Percentiles rank a stretch among this genome's conserved stretches.
Conservation (phyloP, 2,113 vertebrate genomes). For the Apeltes quadracus region DNA sequence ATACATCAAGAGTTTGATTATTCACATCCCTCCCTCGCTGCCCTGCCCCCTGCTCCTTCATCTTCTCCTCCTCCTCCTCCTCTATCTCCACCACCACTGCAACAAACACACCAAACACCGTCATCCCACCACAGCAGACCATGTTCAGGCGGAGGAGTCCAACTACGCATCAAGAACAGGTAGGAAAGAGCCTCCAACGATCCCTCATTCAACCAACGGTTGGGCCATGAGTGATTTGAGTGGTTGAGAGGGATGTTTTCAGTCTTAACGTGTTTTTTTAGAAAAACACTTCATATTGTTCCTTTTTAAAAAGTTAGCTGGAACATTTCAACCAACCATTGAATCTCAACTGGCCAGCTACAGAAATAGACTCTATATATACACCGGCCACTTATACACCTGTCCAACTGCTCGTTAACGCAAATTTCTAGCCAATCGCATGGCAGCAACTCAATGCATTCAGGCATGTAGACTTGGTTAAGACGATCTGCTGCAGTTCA, state of each 20-base stretch:
- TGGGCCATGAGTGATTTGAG: too few relatives aligned
- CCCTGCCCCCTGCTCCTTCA: conserved; percentile 22
- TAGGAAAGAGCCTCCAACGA: conserved; percentile 7
- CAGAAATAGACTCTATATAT: too few relatives aligned
- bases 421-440: too few relatives aligned
- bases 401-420: too few relatives aligned
- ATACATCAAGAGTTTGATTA: conserved; percentile 51
- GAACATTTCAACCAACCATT: neutral
- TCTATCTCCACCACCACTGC: neutral
- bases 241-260: too few relatives aligned
- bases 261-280: too few relatives aligned
- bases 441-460: too few relatives aligned
- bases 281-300: too few relatives aligned
- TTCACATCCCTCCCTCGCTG: conserved; percentile 15
- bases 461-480: too few relatives aligned
- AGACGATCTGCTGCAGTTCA: too few relatives aligned
- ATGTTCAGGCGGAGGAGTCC: conserved; percentile 52
- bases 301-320: too few relatives aligned
- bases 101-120: neutral
- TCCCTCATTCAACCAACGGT: neutral
- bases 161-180: conserved; percentile 66
- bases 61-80: neutral
- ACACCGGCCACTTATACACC: too few relatives aligned
- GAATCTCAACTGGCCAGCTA: neutral
- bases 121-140: conserved; percentile 28